Evolutionary conservation across 2,113 vertebrate genomes (phyloP).

Genomic region (Poicephalus meyeri): DNA sequence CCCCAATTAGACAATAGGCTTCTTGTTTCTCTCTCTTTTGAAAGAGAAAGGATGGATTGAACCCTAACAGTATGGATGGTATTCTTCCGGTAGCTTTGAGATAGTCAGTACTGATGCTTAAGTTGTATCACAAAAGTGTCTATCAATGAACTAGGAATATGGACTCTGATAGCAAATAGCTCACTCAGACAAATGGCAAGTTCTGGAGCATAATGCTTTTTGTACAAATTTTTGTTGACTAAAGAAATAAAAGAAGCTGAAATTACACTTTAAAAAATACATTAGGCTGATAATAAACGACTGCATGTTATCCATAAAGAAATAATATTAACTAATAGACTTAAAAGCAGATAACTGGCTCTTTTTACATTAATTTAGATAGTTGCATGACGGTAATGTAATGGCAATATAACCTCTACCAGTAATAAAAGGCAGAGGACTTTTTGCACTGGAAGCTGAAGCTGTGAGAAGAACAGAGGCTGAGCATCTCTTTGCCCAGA

Average conservation of each 20-base stretch:
- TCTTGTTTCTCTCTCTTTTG: not conserved
- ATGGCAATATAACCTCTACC: not conserved
- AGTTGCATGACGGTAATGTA: not conserved
- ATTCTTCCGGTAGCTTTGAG: not conserved
- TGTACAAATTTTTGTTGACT: not conserved
- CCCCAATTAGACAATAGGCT: not conserved
- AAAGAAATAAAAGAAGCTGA: constrained; percentile 13
- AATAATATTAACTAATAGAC: not conserved
- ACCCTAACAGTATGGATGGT: not conserved
- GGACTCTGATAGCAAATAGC: not conserved
- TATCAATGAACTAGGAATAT: not conserved
- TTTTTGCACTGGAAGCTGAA: not conserved
- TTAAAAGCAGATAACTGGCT: not conserved
- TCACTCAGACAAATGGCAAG: not conserved
- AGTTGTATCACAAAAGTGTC: not conserved
- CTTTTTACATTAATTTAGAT: not conserved
- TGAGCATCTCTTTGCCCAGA: not conserved
- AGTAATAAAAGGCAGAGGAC: not conserved
- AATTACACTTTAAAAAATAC: not conserved
- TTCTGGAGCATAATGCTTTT: not conserved
- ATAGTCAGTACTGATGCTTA: not conserved
- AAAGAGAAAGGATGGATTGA: not conserved
- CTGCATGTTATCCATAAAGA: not conserved
- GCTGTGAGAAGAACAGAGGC: not conserved
- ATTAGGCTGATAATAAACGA: not conserved